Percentiles rank a stretch among this genome's conserved stretches.
phyloP scores from a whole-genome alignment of 1,140 invertebrate species.

The Zaprionus capensis region DNA sequence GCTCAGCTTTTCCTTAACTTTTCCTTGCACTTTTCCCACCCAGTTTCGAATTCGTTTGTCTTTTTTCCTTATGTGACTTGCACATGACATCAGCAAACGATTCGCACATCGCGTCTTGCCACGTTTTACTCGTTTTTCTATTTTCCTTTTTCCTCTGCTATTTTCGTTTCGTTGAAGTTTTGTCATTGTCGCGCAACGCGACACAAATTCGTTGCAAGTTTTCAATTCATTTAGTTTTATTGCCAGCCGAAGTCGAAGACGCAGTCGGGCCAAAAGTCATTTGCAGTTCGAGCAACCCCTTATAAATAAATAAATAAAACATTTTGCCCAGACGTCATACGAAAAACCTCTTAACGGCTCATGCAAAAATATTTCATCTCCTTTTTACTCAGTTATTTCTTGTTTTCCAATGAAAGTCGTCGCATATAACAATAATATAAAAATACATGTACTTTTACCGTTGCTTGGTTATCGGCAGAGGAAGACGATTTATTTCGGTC shows the following conservation, averaged over 20 bases:
- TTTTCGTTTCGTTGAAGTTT: conserved; percentile 55
- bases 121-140: neutral
- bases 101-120: conserved; percentile 2
- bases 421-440: neutral
- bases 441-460: neutral
- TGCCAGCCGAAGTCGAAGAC: conserved; percentile 31
- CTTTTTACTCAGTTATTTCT: neutral
- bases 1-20: neutral
- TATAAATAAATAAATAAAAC: conserved; percentile 25
- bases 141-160: conserved; percentile 39
- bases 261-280: conserved; percentile 51
- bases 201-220: conserved; percentile 70
- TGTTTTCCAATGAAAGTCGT: neutral
- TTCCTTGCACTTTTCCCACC: conserved; percentile 1
- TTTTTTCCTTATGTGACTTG: conserved; percentile 63
- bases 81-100: conserved; percentile 71
- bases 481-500: neutral
- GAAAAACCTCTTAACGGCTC: neutral
- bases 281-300: conserved; percentile 79
- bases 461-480: neutral
- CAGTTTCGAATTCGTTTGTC: conserved; percentile 56
- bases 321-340: neutral
- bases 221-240: conserved; percentile 83
- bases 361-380: neutral
- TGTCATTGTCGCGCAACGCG: conserved; percentile 43